Evolutionary conservation across 2,888 invertebrate genomes (phyloP), one percentile per base, ranked within the genome.

Genomic region (Pinctada fucata): DNA sequence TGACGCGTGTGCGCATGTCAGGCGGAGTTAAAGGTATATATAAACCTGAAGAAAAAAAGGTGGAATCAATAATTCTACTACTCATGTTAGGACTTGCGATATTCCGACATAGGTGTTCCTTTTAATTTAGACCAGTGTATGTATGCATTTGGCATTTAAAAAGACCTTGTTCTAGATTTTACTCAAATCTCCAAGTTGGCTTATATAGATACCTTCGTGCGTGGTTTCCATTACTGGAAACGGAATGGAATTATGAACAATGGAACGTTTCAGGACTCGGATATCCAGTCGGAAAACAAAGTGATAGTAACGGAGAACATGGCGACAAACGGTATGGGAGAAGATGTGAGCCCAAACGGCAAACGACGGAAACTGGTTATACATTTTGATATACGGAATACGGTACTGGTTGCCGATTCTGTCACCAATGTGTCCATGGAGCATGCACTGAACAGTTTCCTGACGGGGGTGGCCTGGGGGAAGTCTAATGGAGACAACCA

Each of bases 321-420:
- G 6, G 13, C 58, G 58, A 58, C 6, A 58, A 58, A 58, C 13
- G 58, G 58, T 45, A 2, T 67, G 16, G 45, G 31, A 3, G 45
- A 67, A 10, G 16, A 31, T 31, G 47, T 3, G 2, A 31, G 63
- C 49, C 31, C 31, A 31, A 72, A 48, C 49, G 48, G 64, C 65
- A 52, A 31, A 16, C 49, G 70, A 72, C 81, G 93, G 89, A 92
- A 92, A 82, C 87, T 92, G 5, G 83, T 92, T 51, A 83, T 92
- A 10, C 92, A 92, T 83, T 89, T 92, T 80, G 92, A 92, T 81
- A 88, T 91, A 31, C 83, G 92, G 65, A 92, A 92, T 83, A 92
- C 92, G 1, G 86, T 92, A 48, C 84, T 92, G 4, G 92, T 92
- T 10, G 91, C 92, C 1, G 91, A 92, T 79, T 90, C 90, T 3